Evolutionary conservation across 2,113 vertebrate species (phyloP).

Genomic region (Gallinago undulata): DNA sequence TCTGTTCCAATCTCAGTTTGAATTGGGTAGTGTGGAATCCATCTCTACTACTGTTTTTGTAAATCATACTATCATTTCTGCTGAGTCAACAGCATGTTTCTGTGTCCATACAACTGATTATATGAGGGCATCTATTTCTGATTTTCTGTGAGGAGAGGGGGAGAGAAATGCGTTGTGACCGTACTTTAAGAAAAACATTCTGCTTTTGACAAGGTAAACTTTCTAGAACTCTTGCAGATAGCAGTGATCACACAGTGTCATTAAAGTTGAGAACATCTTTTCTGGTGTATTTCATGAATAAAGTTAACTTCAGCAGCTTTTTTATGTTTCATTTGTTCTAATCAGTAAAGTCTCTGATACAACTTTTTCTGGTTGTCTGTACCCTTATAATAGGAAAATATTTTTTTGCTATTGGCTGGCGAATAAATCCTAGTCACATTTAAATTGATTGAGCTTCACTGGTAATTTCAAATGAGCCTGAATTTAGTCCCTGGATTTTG

Average conservation of each 20-base stretch:
- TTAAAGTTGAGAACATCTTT: not conserved
- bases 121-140: not conserved
- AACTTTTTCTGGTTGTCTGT: not conserved
- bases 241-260: not conserved
- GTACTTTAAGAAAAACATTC: not conserved
- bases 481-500: not conserved
- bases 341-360: not conserved
- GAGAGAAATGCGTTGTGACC: not conserved
- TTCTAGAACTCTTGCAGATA: not conserved
- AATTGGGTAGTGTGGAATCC: not conserved
- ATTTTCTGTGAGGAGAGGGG: not conserved
- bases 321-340: not conserved
- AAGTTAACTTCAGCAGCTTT: not conserved
- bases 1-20: not conserved
- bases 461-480: not conserved
- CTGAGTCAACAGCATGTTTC: not conserved
- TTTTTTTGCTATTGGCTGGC: not conserved
- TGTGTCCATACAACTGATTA: not conserved
- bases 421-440: not conserved
- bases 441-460: not conserved
- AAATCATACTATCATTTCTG: not conserved
- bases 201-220: not conserved
- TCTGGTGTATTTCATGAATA: not conserved
- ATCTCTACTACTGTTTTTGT: not conserved
- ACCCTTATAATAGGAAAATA: not conserved